Evolutionary conservation across 1,140 invertebrate genomes (phyloP).

Genomic region (Drosophila ercepeae): DNA sequence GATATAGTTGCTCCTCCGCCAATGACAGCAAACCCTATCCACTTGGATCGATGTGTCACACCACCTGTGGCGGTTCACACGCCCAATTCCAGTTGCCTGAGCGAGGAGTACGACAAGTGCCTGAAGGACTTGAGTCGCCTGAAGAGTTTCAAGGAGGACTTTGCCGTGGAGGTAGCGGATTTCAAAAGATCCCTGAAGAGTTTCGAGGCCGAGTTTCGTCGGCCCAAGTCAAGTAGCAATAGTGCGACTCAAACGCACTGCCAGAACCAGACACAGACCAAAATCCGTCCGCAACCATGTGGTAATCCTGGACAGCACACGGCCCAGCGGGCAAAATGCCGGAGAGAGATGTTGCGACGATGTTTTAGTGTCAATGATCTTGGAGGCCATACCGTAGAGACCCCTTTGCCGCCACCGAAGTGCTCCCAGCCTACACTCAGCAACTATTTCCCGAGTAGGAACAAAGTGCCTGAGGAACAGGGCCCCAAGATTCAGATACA

Average conservation of each 20-base stretch:
- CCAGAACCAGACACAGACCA: conserved; percentile 6
- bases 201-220: conserved; percentile 69
- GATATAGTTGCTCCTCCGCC: conserved; percentile 5
- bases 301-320: conserved; percentile 42
- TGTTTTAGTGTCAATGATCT: conserved; percentile 72
- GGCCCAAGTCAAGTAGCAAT: conserved; percentile 57
- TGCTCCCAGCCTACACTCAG: conserved; percentile 13
- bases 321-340: conserved; percentile 57
- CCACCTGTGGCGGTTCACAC: conserved; percentile 1
- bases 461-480: conserved; percentile 11
- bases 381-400: not conserved
- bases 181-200: conserved; percentile 70
- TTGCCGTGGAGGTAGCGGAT: conserved; percentile 64
- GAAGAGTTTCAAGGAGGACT: conserved; percentile 72
- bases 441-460: conserved; percentile 40
- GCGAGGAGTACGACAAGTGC: conserved; percentile 64
- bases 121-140: conserved; percentile 54
- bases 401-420: conserved; percentile 1
- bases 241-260: conserved; percentile 42
- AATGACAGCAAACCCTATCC: conserved; percentile 8
- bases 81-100: conserved; percentile 45
- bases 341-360: conserved; percentile 64
- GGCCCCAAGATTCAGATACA: conserved; percentile 59
- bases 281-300: conserved; percentile 7
- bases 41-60: conserved; percentile 1